Evolutionary conservation across 2,888 invertebrate species (phyloP).

Genomic region (Diachrysia chrysitis): DNA sequence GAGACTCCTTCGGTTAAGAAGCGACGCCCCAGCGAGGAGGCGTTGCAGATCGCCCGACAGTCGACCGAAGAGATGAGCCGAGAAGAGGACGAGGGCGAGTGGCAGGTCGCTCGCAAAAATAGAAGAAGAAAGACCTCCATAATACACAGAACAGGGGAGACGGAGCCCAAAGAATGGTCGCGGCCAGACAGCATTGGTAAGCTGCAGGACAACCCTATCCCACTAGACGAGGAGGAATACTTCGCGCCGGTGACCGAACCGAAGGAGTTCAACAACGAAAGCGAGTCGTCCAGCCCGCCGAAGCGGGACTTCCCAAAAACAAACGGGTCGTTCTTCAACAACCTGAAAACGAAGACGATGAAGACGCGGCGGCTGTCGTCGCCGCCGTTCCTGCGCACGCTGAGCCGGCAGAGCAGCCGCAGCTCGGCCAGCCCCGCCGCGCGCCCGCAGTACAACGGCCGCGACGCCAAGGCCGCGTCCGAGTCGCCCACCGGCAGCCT

Average conservation of each 20-base stretch:
- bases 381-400: slow-evolving; percentile 89
- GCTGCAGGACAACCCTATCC: slow-evolving; percentile 86
- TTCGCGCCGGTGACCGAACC: slow-evolving; percentile 85
- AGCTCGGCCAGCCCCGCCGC: slow-evolving; percentile 79
- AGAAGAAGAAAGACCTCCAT: slow-evolving; percentile 85
- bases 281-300: slow-evolving; percentile 60
- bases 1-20: slow-evolving; percentile 88
- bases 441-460: too few relatives aligned
- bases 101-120: slow-evolving; percentile 84
- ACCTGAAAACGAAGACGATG: slow-evolving; percentile 83
- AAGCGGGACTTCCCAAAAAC: slow-evolving; percentile 80
- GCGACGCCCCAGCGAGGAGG: slow-evolving; percentile 93
- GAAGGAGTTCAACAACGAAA: slow-evolving; percentile 76
- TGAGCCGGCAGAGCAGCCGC: slow-evolving; percentile 85
- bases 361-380: slow-evolving; percentile 89
- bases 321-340: slow-evolving; percentile 86
- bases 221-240: slow-evolving; percentile 89
- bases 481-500: slow-evolving; percentile 85
- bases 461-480: slow-evolving; percentile 79
- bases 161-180: slow-evolving; percentile 75
- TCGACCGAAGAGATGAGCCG: slow-evolving; percentile 88
- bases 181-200: slow-evolving; percentile 78
- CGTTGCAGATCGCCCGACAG: slow-evolving; percentile 89
- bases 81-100: slow-evolving; percentile 83
- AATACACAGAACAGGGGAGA: slow-evolving; percentile 78